Evolutionary conservation across 30 jellyfish, hydroid and myxozoan genomes (phyloP), one percentile per base, ranked within the genome.

Genomic region (Aurelia sp.): DNA sequence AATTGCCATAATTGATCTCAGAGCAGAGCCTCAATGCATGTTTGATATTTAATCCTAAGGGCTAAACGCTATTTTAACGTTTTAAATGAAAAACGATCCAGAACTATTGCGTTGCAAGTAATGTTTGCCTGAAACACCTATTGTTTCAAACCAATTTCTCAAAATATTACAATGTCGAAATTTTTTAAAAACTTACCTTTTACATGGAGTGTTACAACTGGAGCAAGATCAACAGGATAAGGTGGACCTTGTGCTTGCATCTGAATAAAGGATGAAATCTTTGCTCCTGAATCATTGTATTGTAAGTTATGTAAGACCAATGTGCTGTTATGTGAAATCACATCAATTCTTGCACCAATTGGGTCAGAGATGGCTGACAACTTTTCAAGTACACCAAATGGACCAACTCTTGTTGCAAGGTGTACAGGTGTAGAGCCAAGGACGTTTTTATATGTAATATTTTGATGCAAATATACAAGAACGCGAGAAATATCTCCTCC

Each of bases 281-380:
- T 66, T 23, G 48, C 21, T 17, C 50, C 27, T 18, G 75, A 11
- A 52, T 80, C 90, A 66, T 31, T 52, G 69, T 66, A 66, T 27
- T 51, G 48, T 37, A 80, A 41, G n/a, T 55, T 50, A 52, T 31
- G 33, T 12, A 80, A 57, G 66, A 66, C 69, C 76, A 80, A 58
- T 22, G 90, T 80, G 47, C 66, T 52, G 78, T 80, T 80, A 19
- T 47, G 22, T 66, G 75, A 35, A 33, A 80, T 65, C 59, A 64
- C 90, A 13, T 7, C 58, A 40, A 80, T 52, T 69, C 84, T 66
- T 19, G 83, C 83, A 80, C 17, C 8, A 31, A 80, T 23, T 19
- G 83, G 69, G 27, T 61, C 69, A 37, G 82, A 82, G 1, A 80
- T 12, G 23, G 74, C 0, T n/a, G 74, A 30, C 12, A 44, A 22